A percentile compares a stretch with the other conserved stretches of the same genome.
Evolutionary conservation across 2,888 invertebrate genomes (phyloP).

Genomic region (Epinotia nisella): DNA sequence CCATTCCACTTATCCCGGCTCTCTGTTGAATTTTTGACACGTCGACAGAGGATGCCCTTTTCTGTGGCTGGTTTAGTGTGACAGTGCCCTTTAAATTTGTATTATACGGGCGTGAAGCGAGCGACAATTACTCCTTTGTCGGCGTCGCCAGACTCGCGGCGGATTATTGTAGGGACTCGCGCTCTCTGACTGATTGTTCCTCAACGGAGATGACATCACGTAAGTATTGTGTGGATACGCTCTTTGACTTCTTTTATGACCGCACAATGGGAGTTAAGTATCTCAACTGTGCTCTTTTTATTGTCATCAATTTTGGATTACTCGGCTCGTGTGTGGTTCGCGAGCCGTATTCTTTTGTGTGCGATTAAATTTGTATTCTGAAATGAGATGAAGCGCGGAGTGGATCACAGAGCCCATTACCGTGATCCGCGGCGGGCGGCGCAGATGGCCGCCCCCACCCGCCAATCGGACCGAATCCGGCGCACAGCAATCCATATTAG

Average conservation of each 20-base stretch:
- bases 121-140: constrained; percentile 58
- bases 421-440: constrained; percentile 48
- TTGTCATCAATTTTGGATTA: constrained; percentile 43
- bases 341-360: constrained; percentile 28
- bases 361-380: constrained; percentile 43
- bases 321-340: constrained; percentile 28
- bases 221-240: constrained; percentile 45
- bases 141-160: constrained; percentile 46
- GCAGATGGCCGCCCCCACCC: constrained; percentile 62
- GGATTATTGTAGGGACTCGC: constrained; percentile 49
- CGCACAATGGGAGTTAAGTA: constrained; percentile 43
- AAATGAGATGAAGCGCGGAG: constrained; percentile 41
- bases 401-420: constrained; percentile 44
- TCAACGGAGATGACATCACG: constrained; percentile 50
- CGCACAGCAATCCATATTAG: constrained; percentile 84
- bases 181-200: constrained; percentile 52
- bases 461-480: constrained; percentile 78
- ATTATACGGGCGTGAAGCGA: constrained; percentile 63
- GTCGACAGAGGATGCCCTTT: constrained; percentile 74
- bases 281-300: constrained; percentile 36
- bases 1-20: constrained; percentile 82
- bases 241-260: constrained; percentile 46
- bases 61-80: constrained; percentile 77
- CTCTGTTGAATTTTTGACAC: constrained; percentile 84
- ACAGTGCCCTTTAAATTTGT: constrained; percentile 76